phyloP scores from a whole-genome alignment of 2,888 invertebrate species.

The Andrena marginata region DNA sequence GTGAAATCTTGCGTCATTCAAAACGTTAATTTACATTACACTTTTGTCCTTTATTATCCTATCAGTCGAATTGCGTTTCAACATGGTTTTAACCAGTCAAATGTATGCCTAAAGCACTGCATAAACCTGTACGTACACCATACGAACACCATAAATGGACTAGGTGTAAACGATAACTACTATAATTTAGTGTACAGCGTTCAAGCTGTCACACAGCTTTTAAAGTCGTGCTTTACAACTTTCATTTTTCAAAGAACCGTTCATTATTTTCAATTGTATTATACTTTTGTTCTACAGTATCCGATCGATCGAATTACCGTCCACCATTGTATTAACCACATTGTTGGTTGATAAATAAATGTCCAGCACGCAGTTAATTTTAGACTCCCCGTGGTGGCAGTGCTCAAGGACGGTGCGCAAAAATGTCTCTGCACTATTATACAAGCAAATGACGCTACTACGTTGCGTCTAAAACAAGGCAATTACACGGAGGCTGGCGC shows the following conservation, averaged over 20 bases:
- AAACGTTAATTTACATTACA: background rate
- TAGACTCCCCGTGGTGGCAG: conserved; percentile 21
- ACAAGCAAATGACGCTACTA: conserved; percentile 40
- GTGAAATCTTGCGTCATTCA: no score
- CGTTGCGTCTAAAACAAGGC: conserved; percentile 40
- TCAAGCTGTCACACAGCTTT: no score
- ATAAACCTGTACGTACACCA: no score
- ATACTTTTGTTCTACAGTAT: background rate
- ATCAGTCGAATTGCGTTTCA: background rate
- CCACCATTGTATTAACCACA: conserved; percentile 10
- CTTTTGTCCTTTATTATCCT: background rate
- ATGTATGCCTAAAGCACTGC: no score
- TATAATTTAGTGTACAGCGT: no score
- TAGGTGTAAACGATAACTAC: no score
- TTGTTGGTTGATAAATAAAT: conserved; percentile 30
- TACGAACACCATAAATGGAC: no score
- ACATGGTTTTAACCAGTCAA: background rate
- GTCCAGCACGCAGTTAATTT: conserved; percentile 18
- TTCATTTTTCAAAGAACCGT: no score
- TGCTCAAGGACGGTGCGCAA: conserved; percentile 15
- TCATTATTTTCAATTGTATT: background rate
- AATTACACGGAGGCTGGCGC: conserved; percentile 1
- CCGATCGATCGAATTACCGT: background rate
- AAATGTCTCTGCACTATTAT: conserved; percentile 28
- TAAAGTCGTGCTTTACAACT: no score